A percentile compares a stretch with the other conserved stretches of the same genome.
These are phyloP conservation scores for Drosophila eohydei DNA, from an alignment of 2,888 invertebrate species.

Conservation along the genomic window DNA sequence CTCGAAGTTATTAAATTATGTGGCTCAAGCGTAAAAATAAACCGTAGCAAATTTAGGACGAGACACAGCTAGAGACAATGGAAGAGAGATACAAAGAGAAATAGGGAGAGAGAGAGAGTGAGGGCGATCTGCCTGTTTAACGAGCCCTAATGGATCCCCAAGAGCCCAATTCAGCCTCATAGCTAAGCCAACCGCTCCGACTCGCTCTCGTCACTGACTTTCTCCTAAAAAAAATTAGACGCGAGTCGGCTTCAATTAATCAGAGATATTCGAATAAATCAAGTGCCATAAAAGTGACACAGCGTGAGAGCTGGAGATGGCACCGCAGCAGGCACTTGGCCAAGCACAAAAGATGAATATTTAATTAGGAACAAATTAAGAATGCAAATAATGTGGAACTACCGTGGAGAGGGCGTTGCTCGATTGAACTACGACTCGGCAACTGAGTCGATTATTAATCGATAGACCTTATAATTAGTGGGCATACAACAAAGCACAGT, in stretches of 20 bases:
- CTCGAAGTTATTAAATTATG: constrained; percentile 72
- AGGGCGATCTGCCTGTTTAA: constrained; percentile 49
- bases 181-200: constrained; percentile 14
- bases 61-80: constrained; percentile 14
- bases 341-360: constrained; percentile 73
- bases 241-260: constrained; percentile 76
- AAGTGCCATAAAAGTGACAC: constrained; percentile 76
- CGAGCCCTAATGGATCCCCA: constrained; percentile 68
- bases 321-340: constrained; percentile 19
- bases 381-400: constrained; percentile 78
- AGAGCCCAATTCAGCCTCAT: constrained; percentile 18
- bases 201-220: constrained; percentile 51
- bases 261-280: constrained; percentile 75
- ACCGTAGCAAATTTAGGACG: constrained; percentile 74
- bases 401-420: constrained; percentile 58
- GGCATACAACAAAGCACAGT: constrained; percentile 56
- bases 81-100: constrained; percentile 12
- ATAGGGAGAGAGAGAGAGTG: constrained; percentile 11
- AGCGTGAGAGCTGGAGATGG: constrained; percentile 63
- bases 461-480: constrained; percentile 71
- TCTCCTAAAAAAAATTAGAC: constrained; percentile 57
- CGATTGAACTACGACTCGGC: constrained; percentile 26
- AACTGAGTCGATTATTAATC: constrained; percentile 68
- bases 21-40: constrained; percentile 76
- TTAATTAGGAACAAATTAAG: constrained; percentile 78